These are phyloP conservation scores for Leuciscus waleckii DNA, from an alignment of 2,797 vertebrate genomes.

Conservation along the genomic window DNA sequence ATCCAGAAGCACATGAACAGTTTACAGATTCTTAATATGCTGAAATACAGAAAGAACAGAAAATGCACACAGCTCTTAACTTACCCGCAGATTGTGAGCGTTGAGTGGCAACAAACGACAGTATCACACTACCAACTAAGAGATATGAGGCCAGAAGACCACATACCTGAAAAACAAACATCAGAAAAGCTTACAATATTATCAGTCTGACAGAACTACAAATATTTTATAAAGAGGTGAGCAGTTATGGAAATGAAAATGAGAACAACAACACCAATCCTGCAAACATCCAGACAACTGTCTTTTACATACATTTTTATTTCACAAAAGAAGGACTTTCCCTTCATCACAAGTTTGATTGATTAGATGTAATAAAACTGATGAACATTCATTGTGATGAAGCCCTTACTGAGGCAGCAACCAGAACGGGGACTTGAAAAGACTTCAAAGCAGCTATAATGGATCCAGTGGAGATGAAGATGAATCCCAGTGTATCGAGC, in stretches of 20 bases:
- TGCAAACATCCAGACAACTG: not conserved
- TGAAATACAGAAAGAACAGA: not conserved
- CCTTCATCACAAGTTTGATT: not conserved
- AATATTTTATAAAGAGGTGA: not conserved
- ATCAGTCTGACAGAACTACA: not conserved
- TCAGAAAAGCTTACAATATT: not conserved
- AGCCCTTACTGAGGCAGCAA: slow-evolving; percentile 81
- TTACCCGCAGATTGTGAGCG: not conserved
- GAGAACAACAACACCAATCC: not conserved
- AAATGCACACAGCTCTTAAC: not conserved
- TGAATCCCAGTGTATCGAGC: slow-evolving; percentile 79
- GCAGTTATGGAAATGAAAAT: not conserved
- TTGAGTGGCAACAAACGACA: not conserved
- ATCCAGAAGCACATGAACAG: not conserved
- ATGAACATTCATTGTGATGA: not conserved
- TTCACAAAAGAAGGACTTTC: not conserved
- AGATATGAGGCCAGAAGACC: slow-evolving; percentile 36
- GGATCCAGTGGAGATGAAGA: slow-evolving; percentile 81
- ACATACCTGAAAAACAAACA: slow-evolving; percentile 30
- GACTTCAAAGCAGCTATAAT: slow-evolving; percentile 77
- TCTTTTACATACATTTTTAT: not conserved
- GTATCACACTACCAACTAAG: slow-evolving; percentile 1
- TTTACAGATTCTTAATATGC: not conserved
- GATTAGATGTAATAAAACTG: not conserved
- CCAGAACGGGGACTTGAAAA: slow-evolving; percentile 65